These are phyloP conservation scores for Tychaedon coryphoeus DNA, from an alignment of 2,113 vertebrate species.

Conservation along the genomic window DNA sequence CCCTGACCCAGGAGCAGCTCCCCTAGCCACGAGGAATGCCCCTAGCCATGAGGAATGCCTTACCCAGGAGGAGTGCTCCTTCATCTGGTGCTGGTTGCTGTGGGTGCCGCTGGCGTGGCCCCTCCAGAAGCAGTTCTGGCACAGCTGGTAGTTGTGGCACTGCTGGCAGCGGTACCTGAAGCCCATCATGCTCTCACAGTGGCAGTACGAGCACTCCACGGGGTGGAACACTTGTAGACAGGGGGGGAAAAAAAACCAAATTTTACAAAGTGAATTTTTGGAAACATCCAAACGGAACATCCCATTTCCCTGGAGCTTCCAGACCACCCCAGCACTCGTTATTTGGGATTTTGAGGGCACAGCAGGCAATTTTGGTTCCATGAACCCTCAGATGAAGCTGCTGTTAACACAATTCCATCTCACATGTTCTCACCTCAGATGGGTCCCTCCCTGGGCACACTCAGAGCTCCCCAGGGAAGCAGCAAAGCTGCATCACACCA, in stretches of 20 bases:
- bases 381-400: accelerated
- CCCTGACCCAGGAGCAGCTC: neutral
- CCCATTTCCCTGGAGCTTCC: neutral
- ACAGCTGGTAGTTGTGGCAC: conserved; percentile 98
- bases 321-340: accelerated
- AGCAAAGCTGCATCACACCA: neutral
- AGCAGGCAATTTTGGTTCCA: neutral
- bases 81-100: conserved; percentile 99
- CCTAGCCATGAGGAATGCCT: too few species aligned
- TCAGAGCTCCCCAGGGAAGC: neutral
- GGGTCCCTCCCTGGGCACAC: neutral
- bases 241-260: accelerated
- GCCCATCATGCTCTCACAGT: conserved; percentile 97
- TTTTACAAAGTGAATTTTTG: neutral
- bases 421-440: neutral
- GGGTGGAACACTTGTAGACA: conserved; percentile 88
- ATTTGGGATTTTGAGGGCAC: neutral
- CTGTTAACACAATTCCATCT: neutral
- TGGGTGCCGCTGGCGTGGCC: conserved; percentile 92
- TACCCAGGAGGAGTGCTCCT: conserved; percentile 87
- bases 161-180: conserved; percentile 98
- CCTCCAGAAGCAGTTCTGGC: conserved; percentile 96
- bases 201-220: conserved; percentile 96
- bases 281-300: neutral
- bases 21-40: too few species aligned